Evolutionary conservation across 1,140 invertebrate genomes (phyloP).

Genomic region (Portunus trituberculatus): DNA sequence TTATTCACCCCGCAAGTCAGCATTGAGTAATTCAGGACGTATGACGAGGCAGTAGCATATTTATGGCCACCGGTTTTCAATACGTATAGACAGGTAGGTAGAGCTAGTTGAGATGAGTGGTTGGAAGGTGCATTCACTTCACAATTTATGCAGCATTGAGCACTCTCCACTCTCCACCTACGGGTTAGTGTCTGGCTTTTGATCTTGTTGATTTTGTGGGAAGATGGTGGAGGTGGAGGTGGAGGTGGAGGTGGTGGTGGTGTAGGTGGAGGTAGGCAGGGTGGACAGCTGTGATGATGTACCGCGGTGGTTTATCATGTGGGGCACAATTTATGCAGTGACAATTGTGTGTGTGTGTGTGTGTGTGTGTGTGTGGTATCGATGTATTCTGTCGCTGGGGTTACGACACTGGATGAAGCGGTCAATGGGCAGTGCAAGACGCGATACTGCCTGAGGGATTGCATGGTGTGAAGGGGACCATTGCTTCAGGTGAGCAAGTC

Average conservation of each 20-base stretch:
- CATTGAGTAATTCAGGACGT: background rate
- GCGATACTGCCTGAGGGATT: background rate
- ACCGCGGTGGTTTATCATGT: background rate
- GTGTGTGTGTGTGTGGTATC: background rate
- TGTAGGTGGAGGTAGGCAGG: too few species aligned
- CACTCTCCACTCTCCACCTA: background rate
- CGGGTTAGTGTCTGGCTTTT: background rate
- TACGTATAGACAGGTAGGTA: background rate
- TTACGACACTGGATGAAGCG: background rate
- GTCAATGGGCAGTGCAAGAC: background rate
- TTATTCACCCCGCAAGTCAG: background rate
- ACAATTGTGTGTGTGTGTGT: background rate
- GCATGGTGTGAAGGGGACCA: background rate
- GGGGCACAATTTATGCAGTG: background rate
- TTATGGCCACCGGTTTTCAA: too few species aligned
- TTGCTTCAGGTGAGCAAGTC: too few species aligned
- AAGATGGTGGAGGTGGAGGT: background rate
- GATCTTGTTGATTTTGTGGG: background rate
- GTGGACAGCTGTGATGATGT: background rate
- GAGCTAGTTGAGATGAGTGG: background rate
- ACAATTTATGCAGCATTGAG: background rate
- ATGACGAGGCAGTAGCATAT: too few species aligned
- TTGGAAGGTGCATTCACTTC: background rate
- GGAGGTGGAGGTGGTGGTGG: background rate
- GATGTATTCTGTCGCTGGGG: background rate